Evolutionary conservation across 2,113 vertebrate species (phyloP).

Genomic region (Columba livia): DNA sequence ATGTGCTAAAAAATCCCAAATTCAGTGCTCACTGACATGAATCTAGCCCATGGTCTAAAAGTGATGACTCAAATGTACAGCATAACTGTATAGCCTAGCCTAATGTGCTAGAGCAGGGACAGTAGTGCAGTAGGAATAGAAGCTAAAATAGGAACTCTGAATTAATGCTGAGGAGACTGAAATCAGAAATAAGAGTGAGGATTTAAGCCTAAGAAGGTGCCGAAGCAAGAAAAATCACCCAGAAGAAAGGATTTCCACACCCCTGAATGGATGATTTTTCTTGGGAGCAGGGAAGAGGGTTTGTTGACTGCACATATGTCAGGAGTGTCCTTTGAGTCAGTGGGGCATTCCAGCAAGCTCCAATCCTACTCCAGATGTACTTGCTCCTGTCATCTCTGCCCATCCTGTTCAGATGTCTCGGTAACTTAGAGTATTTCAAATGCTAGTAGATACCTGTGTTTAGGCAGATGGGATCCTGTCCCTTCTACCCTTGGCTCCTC

Average conservation of each 20-base stretch:
- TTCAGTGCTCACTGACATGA: background rate
- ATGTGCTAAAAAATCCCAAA: background rate
- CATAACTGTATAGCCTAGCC: background rate
- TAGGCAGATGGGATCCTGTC: background rate
- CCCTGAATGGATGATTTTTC: background rate
- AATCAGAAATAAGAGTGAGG: background rate
- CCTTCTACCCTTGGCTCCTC: background rate
- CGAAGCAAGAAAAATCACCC: background rate
- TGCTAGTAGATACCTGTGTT: background rate
- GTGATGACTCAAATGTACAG: background rate
- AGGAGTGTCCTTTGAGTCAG: fast-evolving
- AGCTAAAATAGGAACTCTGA: background rate
- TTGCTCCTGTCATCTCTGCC: background rate
- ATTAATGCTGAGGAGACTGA: background rate
- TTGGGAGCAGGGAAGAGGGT: background rate
- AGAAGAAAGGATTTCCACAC: background rate
- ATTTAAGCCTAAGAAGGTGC: background rate
- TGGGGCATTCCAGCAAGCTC: background rate
- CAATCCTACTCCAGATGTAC: background rate
- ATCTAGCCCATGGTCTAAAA: background rate
- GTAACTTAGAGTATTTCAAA: background rate
- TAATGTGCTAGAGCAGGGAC: background rate
- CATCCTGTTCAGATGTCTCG: background rate
- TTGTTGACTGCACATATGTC: fast-evolving
- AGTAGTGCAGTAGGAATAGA: background rate